A percentile compares a stretch with the other conserved stretches of the same genome.
Conservation (phyloP, 2,113 vertebrate genomes). For the Dendrocopos noguchii region DNA sequence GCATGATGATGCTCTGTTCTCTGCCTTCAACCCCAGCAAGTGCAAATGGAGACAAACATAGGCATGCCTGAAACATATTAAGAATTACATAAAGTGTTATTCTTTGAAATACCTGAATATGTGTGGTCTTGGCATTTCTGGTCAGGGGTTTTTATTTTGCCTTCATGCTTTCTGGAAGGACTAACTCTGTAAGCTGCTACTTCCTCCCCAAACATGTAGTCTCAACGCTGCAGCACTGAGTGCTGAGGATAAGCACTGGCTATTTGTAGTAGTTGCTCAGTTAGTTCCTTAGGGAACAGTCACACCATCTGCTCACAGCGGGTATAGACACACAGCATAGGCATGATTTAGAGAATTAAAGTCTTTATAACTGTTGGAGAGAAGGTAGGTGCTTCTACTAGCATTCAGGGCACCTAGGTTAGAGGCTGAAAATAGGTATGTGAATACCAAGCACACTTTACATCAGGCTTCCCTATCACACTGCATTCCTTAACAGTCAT, state of each 20-base stretch:
- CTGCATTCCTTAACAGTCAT: not conserved
- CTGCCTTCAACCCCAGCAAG: not conserved
- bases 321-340: not conserved
- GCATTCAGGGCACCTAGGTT: not conserved
- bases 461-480: not conserved
- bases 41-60: not conserved
- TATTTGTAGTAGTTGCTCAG: constrained; percentile 8
- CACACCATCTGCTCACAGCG: constrained; percentile 2
- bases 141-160: not conserved
- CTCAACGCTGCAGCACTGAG: not conserved
- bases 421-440: not conserved
- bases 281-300: not conserved
- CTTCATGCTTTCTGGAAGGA: not conserved
- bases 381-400: not conserved
- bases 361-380: not conserved
- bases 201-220: not conserved
- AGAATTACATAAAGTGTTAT: not conserved
- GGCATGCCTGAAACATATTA: not conserved
- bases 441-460: not conserved
- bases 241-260: not conserved
- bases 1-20: not conserved
- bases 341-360: constrained; percentile 5
- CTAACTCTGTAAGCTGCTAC: not conserved
- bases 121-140: not conserved
- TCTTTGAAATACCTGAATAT: not conserved